These are phyloP conservation scores for Lasioglossum leucozonium DNA, from an alignment of 2,888 invertebrate species.

Conservation along the genomic window DNA sequence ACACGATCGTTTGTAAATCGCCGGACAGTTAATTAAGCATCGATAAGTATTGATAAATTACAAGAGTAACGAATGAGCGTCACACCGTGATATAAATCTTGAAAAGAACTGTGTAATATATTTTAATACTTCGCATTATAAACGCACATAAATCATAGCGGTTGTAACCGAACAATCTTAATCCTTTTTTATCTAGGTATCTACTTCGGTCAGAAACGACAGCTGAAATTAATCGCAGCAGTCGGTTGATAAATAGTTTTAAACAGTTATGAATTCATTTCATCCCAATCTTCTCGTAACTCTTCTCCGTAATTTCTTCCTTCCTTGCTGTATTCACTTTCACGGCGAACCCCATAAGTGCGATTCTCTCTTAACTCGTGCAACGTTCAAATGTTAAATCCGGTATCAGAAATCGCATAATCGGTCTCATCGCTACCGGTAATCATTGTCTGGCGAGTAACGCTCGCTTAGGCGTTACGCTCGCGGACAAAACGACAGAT, in stretches of 20 bases:
- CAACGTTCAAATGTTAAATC: neutral
- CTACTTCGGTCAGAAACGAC: neutral
- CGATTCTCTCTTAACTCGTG: neutral
- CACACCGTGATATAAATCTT: neutral
- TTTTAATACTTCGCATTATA: neutral
- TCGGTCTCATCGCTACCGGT: conserved; percentile 3
- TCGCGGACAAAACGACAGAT: neutral
- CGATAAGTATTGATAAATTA: neutral
- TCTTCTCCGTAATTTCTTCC: neutral
- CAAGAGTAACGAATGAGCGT: neutral
- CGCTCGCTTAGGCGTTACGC: neutral
- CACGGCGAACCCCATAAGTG: neutral
- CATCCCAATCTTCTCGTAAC: neutral
- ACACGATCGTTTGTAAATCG: neutral
- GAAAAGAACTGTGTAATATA: neutral
- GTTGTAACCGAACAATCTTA: neutral
- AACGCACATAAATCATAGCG: neutral
- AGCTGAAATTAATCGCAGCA: neutral
- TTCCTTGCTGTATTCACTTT: neutral
- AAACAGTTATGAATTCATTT: neutral
- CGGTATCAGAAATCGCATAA: neutral
- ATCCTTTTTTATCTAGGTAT: neutral
- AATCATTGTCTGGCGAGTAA: neutral
- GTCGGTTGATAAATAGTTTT: neutral
- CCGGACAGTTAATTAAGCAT: neutral